A percentile compares a stretch with the other conserved stretches of the same genome.
phyloP scores from a whole-genome alignment of 2,888 invertebrate species.

The Macrophya annulata region DNA sequence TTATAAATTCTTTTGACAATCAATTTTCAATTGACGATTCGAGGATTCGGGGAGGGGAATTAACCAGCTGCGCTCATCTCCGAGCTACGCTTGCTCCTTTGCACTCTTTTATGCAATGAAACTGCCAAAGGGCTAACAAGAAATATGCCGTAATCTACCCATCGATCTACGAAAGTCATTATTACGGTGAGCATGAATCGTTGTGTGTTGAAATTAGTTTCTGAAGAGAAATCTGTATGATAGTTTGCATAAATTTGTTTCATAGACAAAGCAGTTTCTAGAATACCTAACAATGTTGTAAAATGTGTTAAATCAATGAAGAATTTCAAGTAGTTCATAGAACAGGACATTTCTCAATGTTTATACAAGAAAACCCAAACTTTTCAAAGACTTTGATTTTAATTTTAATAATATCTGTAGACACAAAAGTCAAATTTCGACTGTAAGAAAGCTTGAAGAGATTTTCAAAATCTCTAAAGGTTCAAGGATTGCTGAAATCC shows the following conservation, averaged over 20 bases:
- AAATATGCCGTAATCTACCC: conserved; percentile 70
- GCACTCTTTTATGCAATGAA: conserved; percentile 71
- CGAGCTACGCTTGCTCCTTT: conserved; percentile 73
- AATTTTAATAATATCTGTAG: background rate
- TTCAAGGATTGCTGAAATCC: background rate
- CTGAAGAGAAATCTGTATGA: background rate
- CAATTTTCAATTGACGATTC: conserved; percentile 63
- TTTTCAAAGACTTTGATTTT: background rate
- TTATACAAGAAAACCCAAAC: background rate
- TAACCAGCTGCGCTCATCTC: conserved; percentile 73
- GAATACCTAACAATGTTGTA: background rate
- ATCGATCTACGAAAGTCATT: conserved; percentile 65
- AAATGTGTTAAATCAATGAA: background rate
- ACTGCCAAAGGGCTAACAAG: conserved; percentile 72
- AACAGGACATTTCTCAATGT: background rate
- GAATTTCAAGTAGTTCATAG: background rate
- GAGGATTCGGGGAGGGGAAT: conserved; percentile 70
- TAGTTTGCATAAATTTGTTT: background rate
- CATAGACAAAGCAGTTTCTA: background rate
- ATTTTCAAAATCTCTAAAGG: background rate
- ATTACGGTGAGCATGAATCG: background rate
- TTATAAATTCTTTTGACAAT: conserved; percentile 41
- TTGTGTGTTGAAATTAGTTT: background rate
- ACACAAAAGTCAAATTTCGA: background rate
- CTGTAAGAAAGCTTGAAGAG: background rate